Conservation (phyloP, 2,797 vertebrate genomes). For the Fundulus diaphanus region DNA sequence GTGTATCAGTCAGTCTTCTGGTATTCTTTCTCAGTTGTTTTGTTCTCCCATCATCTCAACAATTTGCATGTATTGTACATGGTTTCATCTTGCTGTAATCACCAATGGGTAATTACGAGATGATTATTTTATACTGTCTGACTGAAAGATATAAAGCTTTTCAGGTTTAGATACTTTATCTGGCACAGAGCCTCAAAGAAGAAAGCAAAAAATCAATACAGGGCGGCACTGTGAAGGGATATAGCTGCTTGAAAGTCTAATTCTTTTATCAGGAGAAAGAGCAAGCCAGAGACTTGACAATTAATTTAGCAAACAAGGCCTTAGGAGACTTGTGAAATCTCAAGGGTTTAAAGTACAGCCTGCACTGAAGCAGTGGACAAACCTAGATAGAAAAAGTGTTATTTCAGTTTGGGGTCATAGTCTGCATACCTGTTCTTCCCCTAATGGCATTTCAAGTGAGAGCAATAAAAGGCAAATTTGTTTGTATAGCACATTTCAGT, state of each 20-base stretch:
- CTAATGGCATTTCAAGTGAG: conserved; percentile 48
- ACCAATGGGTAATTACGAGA: conserved; percentile 33
- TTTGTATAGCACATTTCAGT: too few species aligned
- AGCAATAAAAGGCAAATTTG: conserved; percentile 36
- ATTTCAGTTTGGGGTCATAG: conserved; percentile 36
- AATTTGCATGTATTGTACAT: neutral
- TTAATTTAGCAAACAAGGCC: conserved; percentile 67
- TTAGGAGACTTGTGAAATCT: conserved; percentile 50
- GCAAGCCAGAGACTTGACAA: conserved; percentile 52
- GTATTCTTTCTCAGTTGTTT: neutral
- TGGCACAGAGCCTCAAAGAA: conserved; percentile 49
- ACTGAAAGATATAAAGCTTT: conserved; percentile 49
- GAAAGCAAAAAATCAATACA: conserved; percentile 72
- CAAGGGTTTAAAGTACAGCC: conserved; percentile 33
- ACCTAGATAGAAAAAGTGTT: conserved; percentile 23
- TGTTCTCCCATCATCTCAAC: neutral
- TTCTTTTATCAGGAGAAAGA: conserved; percentile 68
- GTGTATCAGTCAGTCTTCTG: conserved; percentile 27
- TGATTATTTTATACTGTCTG: conserved; percentile 48
- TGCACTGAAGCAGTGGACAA: conserved; percentile 20
- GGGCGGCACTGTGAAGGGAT: conserved; percentile 50
- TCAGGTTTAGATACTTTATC: conserved; percentile 51
- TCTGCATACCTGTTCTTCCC: conserved; percentile 37
- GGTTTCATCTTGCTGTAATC: conserved; percentile 13
- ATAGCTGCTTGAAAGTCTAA: conserved; percentile 61